Evolutionary conservation across 2,113 vertebrate species (phyloP).

Genomic region (Erinaceus europaeus): DNA sequence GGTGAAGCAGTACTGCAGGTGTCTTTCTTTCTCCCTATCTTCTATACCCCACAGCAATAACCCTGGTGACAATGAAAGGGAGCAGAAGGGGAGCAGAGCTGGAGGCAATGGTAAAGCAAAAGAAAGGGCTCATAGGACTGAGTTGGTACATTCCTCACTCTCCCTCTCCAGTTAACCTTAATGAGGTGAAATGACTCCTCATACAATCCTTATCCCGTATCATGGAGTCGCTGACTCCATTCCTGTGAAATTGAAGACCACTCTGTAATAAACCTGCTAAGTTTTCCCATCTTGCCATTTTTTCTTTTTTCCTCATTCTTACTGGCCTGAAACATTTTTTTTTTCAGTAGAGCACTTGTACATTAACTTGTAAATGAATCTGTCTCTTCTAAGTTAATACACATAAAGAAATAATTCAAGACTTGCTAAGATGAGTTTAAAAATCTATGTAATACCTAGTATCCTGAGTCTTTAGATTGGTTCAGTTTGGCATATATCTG

Average conservation of each 20-base stretch:
- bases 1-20: too few species aligned
- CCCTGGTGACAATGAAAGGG: too few species aligned
- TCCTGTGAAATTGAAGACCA: not conserved
- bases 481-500: not conserved
- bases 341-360: not conserved
- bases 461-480: not conserved
- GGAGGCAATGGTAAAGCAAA: too few species aligned
- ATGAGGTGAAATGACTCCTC: not conserved
- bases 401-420: constrained; percentile 9
- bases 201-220: fast-evolving
- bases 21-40: too few species aligned
- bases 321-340: not conserved
- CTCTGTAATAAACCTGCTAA: not conserved
- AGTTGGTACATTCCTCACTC: too few species aligned
- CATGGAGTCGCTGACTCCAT: not conserved
- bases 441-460: too few species aligned
- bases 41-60: too few species aligned
- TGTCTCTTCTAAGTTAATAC: constrained; percentile 9
- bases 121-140: not conserved
- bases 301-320: not conserved
- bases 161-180: not conserved
- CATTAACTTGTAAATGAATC: not conserved
- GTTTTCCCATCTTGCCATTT: too few species aligned
- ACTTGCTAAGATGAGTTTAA: not conserved
- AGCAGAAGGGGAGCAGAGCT: too few species aligned